A percentile compares a stretch with the other conserved stretches of the same genome.
Conservation (phyloP, 2,888 invertebrate genomes). For the Seladonia tumulorum region DNA sequence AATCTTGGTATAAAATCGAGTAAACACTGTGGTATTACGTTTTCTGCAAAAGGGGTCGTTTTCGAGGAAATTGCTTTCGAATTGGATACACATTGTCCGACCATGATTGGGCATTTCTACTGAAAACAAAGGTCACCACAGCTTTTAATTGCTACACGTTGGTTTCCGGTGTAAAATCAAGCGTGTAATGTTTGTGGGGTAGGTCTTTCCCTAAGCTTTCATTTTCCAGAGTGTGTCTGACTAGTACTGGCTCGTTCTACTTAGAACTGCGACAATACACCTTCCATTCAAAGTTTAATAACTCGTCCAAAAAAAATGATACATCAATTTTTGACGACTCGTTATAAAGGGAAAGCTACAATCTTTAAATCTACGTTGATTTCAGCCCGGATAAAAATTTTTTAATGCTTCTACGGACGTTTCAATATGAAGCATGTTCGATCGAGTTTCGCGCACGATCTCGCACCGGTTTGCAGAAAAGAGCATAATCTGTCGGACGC, state of each 20-base stretch:
- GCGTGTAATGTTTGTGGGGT: neutral
- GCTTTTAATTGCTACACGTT: neutral
- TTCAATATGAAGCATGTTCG: neutral
- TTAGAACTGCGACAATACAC: neutral
- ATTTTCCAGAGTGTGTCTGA: neutral
- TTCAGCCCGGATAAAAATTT: neutral
- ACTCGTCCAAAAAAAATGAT: neutral
- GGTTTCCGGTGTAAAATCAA: neutral
- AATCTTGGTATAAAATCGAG: neutral
- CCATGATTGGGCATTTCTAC: neutral
- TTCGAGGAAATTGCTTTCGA: neutral
- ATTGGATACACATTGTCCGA: neutral
- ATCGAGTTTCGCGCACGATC: neutral
- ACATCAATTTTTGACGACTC: neutral
- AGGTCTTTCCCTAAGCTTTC: neutral
- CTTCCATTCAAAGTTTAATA: neutral
- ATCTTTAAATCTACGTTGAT: neutral
- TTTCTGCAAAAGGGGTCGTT: neutral
- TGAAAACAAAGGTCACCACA: too few species aligned
- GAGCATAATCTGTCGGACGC: neutral
- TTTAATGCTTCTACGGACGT: neutral
- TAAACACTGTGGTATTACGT: neutral
- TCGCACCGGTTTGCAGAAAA: neutral
- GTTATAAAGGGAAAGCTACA: neutral
- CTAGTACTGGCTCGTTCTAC: neutral